Conservation (phyloP, 2,888 invertebrate genomes). For the Drosophila mercatorum region DNA sequence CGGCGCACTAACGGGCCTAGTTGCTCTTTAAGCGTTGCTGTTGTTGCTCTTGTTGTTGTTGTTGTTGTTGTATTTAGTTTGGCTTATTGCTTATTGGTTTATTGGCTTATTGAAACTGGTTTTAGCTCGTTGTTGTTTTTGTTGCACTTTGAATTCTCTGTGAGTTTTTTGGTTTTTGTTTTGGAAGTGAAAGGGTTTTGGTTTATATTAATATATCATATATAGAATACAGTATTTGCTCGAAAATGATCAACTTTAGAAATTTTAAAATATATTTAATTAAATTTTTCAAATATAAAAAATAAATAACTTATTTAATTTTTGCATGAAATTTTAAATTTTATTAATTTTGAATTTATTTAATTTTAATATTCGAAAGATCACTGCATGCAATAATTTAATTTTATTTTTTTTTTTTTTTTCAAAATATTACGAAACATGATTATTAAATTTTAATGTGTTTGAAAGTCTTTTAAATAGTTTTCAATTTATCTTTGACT, state of each 20-base stretch:
- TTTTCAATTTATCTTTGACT: constrained; percentile 25
- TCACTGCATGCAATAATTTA: constrained; percentile 11
- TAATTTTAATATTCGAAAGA: constrained; percentile 1
- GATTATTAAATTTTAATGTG: constrained; percentile 14
- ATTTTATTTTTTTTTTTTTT: not conserved
- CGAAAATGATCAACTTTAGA: not conserved
- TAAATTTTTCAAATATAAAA: too few relatives aligned
- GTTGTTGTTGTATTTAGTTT: constrained; percentile 53
- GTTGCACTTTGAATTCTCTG: constrained; percentile 63
- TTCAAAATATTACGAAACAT: not conserved
- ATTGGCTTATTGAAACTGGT: constrained; percentile 66
- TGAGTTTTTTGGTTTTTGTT: constrained; percentile 27
- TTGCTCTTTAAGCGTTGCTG: constrained; percentile 37
- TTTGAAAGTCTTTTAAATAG: constrained; percentile 63
- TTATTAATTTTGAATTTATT: not conserved
- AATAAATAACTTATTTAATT: too few relatives aligned
- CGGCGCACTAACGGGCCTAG: constrained; percentile 73
- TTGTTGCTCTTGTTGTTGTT: not conserved
- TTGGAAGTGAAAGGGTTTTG: constrained; percentile 77
- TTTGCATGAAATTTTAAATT: too few relatives aligned
- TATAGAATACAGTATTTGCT: not conserved
- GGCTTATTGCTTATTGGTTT: constrained; percentile 62
- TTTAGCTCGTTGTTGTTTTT: constrained; percentile 46
- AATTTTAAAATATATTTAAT: too few relatives aligned
- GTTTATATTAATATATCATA: constrained; percentile 41